Conservation (phyloP, 2,113 vertebrate species). For the Globicephala melas region DNA sequence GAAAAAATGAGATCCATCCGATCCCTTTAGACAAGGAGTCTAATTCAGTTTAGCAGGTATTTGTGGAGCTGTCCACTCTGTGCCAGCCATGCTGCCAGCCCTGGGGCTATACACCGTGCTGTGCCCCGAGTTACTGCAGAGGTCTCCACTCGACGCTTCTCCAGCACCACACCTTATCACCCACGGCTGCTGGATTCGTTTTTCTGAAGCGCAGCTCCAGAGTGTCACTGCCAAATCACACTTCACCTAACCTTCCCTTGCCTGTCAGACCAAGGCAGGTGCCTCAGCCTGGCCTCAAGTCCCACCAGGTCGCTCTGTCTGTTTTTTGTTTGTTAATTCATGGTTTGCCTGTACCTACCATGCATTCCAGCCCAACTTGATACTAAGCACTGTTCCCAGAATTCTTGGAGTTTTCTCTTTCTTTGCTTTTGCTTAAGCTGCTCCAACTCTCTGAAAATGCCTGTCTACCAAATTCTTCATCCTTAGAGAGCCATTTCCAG, state of each 20-base stretch:
- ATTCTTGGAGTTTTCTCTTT: neutral
- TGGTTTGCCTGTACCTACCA: neutral
- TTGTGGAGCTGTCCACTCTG: fast-evolving
- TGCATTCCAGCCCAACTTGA: neutral
- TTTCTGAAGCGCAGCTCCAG: neutral
- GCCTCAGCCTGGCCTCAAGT: neutral
- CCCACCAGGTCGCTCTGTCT: neutral
- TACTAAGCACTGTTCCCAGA: no score
- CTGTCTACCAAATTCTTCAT: neutral
- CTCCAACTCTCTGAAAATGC: neutral
- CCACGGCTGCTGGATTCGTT: fast-evolving
- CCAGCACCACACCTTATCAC: neutral
- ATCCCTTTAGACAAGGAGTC: neutral
- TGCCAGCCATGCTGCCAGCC: neutral
- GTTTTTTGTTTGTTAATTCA: neutral
- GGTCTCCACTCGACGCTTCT: fast-evolving
- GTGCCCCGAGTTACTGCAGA: neutral
- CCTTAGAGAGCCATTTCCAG: neutral
- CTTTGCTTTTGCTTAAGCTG: neutral
- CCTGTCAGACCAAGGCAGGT: neutral
- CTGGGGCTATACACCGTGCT: no score
- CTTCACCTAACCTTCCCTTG: neutral
- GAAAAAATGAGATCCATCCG: neutral
- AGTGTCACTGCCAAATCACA: neutral
- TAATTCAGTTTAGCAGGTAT: neutral